Evolutionary conservation across 2,113 vertebrate genomes (phyloP).

Genomic region (Protomyctophum bolini): DNA sequence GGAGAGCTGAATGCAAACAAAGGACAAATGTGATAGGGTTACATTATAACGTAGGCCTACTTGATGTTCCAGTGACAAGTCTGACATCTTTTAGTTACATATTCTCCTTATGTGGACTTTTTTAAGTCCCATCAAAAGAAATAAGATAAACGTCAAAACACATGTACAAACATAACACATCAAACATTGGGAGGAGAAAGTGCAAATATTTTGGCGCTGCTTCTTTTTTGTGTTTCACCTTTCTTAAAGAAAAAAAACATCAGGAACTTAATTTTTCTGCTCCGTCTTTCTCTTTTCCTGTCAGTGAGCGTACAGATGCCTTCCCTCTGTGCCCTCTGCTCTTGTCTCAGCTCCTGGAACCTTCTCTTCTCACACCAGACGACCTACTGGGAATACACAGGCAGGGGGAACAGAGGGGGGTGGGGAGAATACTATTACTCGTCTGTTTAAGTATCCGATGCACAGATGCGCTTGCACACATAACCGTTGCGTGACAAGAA

Average conservation of each 20-base stretch:
- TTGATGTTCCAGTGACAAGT: conserved; percentile 58
- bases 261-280: conserved; percentile 59
- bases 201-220: conserved; percentile 84
- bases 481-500: conserved; percentile 35
- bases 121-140: conserved; percentile 55
- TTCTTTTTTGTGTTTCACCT: conserved; percentile 51
- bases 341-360: conserved; percentile 70
- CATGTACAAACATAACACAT: conserved; percentile 67
- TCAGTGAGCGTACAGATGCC: conserved; percentile 66
- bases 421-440: conserved; percentile 10
- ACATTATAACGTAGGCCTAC: conserved; percentile 18
- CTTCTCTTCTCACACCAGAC: conserved; percentile 77
- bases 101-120: conserved; percentile 38
- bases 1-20: conserved; percentile 34
- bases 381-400: conserved; percentile 75
- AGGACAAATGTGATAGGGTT: conserved; percentile 23
- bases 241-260: conserved; percentile 22
- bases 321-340: conserved; percentile 68
- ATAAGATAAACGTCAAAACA: conserved; percentile 30
- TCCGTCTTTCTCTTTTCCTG: conserved; percentile 60
- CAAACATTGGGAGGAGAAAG: conserved; percentile 79
- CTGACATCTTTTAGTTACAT: conserved; percentile 38
- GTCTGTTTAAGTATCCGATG: conserved; percentile 21
- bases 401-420: not conserved
- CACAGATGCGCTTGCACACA: conserved; percentile 29